These are phyloP conservation scores for Campylorhamphus procurvoides DNA, from an alignment of 2,113 vertebrate species.

Conservation along the genomic window DNA sequence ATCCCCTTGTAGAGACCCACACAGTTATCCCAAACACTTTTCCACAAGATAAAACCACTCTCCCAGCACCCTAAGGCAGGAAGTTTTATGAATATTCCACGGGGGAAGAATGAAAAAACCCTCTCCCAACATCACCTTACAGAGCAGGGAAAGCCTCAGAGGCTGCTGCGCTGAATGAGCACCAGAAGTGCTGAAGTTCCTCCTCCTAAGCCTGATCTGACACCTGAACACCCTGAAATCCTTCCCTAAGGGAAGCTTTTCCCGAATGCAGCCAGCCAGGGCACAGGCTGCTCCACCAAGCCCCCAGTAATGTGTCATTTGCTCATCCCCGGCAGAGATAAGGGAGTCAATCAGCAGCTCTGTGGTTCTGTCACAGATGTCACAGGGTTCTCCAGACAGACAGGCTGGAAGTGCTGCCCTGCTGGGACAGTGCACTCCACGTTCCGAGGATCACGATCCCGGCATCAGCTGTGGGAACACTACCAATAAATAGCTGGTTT, in stretches of 20 bases:
- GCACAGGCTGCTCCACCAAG: not conserved
- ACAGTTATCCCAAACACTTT: too few species aligned
- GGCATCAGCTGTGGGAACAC: not conserved
- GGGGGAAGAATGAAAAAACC: not conserved
- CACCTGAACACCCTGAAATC: not conserved
- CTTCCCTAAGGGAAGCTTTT: not conserved
- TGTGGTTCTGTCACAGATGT: not conserved
- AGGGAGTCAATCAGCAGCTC: not conserved
- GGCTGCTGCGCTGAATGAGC: too few species aligned
- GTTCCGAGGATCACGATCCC: not conserved
- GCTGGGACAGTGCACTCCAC: not conserved
- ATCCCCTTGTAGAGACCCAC: not conserved
- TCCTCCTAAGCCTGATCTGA: not conserved
- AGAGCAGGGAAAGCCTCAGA: not conserved
- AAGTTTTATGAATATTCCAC: not conserved
- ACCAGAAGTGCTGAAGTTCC: not conserved
- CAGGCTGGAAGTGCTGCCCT: not conserved
- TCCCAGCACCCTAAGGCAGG: not conserved
- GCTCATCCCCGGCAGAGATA: not conserved
- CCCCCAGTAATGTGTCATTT: not conserved
- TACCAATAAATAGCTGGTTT: not conserved
- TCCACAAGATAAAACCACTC: not conserved
- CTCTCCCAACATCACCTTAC: not conserved
- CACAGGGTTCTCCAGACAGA: not conserved
- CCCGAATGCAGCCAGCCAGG: not conserved